Percentiles rank a stretch among this genome's conserved stretches.
Evolutionary conservation across 2,888 invertebrate genomes (phyloP).

Genomic region (Campaea margaritaria): DNA sequence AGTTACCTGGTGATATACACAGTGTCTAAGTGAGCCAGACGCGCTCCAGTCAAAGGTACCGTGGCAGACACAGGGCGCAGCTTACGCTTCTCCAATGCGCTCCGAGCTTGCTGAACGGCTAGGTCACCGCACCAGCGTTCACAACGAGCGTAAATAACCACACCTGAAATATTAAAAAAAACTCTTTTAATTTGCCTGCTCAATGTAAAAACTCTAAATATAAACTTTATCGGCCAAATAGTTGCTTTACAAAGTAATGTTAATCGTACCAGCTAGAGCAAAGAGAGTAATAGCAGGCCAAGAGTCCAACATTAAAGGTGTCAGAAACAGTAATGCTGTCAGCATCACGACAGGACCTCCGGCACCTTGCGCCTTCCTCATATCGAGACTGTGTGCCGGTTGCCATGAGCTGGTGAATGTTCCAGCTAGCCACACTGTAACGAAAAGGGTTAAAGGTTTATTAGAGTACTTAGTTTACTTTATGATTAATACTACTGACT

Average conservation of each 20-base stretch:
- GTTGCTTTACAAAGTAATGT: background rate
- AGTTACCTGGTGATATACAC: constrained; percentile 85
- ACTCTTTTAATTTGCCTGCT: background rate
- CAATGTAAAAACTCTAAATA: too few species aligned
- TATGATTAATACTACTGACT: too few species aligned
- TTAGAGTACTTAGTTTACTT: too few species aligned
- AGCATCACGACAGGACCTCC: constrained; percentile 76
- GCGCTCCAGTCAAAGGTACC: constrained; percentile 62
- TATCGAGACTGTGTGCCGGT: constrained; percentile 77
- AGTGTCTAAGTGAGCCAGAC: constrained; percentile 83
- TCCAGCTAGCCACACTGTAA: constrained; percentile 82
- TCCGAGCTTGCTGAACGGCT: constrained; percentile 76
- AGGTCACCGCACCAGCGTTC: constrained; percentile 81
- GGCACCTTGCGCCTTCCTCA: constrained; percentile 63
- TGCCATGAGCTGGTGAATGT: constrained; percentile 82
- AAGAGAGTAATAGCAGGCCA: constrained; percentile 87
- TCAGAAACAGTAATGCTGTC: constrained; percentile 81
- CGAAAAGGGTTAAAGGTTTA: background rate
- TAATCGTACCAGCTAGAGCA: constrained; percentile 82
- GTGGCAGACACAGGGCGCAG: constrained; percentile 60
- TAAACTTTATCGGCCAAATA: too few species aligned
- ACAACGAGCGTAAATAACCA: constrained; percentile 80
- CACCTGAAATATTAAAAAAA: constrained; percentile 57
- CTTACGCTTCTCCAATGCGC: constrained; percentile 69
- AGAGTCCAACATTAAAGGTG: constrained; percentile 84